Evolutionary conservation across 2,888 invertebrate species (phyloP), one percentile per base, ranked within the genome.

Genomic region (Aethes cnicana): DNA sequence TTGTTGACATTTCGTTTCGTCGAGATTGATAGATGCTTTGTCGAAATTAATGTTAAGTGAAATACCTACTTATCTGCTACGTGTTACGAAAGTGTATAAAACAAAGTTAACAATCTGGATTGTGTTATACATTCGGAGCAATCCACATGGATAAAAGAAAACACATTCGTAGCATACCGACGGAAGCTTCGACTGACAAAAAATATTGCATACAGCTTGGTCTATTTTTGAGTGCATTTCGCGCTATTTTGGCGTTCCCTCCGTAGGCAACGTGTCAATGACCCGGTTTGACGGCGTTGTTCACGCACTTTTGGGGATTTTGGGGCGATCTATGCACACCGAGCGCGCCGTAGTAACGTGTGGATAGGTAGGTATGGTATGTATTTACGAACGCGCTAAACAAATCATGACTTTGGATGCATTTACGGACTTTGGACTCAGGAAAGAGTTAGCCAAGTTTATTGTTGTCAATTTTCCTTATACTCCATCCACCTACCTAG

Each of bases 201-300:
- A 89, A 88, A 89, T 88, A 87, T 87, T 87, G 88, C 88, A 87
- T 84, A 84, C 79, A 81, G 77, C 78, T 78, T 84, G 81, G 64
- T 88, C 88, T 89, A 89, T 89, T 89, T 89, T 85, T 85, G 81
- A 84, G 81, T 88, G 86, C 85, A 89, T 89, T 89, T 89, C 77
- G 88, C 88, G 89, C 87, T 89, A 89, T 89, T 88, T 89, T 89
- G 86, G 86, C 88, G 89, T 89, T 88, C 88, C 88, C 88, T 87
- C 80, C 80, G 73, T 78, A 72, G 67, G 72, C 77, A 77, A 70
- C 77, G 76, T 85, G 89, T 88, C 89, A 88, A 85, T 88, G 89
- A 89, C 88, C 89, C 76, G 83, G 85, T 79, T 86, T 82, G 77
- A 67, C 72, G 68, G 72, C 84, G 85, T 86, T 87, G 84, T 89